Evolutionary conservation across 2,113 vertebrate genomes (phyloP).

Genomic region (Rhinoderma darwinii): DNA sequence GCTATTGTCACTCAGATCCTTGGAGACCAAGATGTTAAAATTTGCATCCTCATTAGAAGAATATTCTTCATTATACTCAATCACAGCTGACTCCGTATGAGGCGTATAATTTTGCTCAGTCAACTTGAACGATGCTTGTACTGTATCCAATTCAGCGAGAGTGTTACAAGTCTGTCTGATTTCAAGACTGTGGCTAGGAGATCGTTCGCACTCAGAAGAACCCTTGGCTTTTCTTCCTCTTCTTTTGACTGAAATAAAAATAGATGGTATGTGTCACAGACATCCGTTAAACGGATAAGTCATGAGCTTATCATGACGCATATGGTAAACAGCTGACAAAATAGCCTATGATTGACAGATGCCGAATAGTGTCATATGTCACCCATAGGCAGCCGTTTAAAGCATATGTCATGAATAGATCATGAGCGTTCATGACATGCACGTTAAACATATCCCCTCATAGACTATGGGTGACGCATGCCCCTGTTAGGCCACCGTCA

Average conservation of each 20-base stretch:
- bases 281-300: no score
- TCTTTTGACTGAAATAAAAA: conserved; percentile 49
- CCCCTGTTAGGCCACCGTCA: no score
- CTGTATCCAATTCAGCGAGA: conserved; percentile 54
- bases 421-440: no score
- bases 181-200: conserved; percentile 47
- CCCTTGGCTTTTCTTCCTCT: conserved; percentile 42
- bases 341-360: no score
- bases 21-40: not conserved
- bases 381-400: no score
- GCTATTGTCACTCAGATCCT: conserved; percentile 1
- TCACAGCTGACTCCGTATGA: not conserved
- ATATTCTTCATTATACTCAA: rapidly evolving
- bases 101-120: not conserved
- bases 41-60: conserved; percentile 14
- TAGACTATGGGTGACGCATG: no score
- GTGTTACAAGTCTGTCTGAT: conserved; percentile 51
- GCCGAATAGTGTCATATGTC: no score
- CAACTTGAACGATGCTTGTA: conserved; percentile 26
- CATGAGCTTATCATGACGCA: no score
- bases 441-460: no score
- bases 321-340: no score
- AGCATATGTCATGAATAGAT: no score
- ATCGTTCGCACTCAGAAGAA: not conserved
- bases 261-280: no score